Evolutionary conservation across 1,140 invertebrate genomes (phyloP), one percentile per base, ranked within the genome.

Genomic region (Drosophila kohkoa): DNA sequence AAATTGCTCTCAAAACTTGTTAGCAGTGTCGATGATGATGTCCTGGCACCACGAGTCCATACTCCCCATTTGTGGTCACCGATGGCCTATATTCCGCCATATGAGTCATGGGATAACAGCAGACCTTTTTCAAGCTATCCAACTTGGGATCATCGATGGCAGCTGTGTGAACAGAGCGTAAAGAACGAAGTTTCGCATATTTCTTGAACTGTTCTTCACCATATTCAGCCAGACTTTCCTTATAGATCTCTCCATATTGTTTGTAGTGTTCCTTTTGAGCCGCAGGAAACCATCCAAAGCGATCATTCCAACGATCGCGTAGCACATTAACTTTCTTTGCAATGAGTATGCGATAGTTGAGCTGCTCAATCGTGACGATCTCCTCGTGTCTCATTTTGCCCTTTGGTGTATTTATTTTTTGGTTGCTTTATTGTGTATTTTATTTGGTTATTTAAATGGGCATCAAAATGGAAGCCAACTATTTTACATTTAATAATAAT

Each of bases 41-140:
- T 5, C 48, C 25, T 3, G 81, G 81, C 1, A 32, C 13, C 0
- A 83, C n/a, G 8, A 63, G 52, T 3, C 81, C 81, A 13, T 83
- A 83, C 10, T 32, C 41, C 2, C 74, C 81, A 52, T 83, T 83
- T 3, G 62, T 71, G 0, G 77, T 83, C 2, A 1, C 4, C 0
- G 81, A 65, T 0, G 10, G 5, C 32, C 49, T 81, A 2, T 70
- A 67, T 6, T 35, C n/a, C 2, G 15, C 13, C 25, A 83, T 28
- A 3, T 77, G 60, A 2, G 30, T 13, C 77, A 81, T 80, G 1
- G 65, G 59, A 15, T 69, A 69, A 13, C 11, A 30, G 2, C 8
- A 55, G 1, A 5, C 2, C 0, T 1, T 2, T 4, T 32, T 46
- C 0, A 32, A 2, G 0, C 6, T 0, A 1, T 30, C 1, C 8